Base-by-base conservation (phyloP, 2,113 vertebrate genomes). In the Peromyscus leucopus region DNA sequence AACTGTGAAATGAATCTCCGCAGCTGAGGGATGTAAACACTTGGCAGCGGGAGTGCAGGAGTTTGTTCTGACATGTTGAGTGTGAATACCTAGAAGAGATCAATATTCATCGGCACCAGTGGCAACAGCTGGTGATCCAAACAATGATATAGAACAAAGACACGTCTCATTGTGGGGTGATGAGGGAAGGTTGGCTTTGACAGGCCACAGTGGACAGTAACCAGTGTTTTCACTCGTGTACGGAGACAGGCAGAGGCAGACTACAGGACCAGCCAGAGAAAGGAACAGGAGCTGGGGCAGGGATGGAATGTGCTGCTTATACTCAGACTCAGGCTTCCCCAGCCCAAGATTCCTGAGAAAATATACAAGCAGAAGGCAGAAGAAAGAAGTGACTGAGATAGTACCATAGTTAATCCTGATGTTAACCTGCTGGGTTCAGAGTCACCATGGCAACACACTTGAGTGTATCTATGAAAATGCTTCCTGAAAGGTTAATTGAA, bases 211-310 rank as follows among this genome's bases (percentile, higher is more conserved):
- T 39, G 19, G 46, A 28, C 2, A 74, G 8, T 1, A 63, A 16
- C 46, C 28, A 48, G 31, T 12, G 2, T 2, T 3, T 88, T 46
- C 7, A 42, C 15, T 46, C 5, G 8, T 79, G 33, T 36, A 11
- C 1, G 59, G 11, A 31, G 7, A n/a, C 21, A 36, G 51, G n/a
- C n/a, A n/a, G n/a, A n/a, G n/a, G n/a, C n/a, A n/a, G 24, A 33
- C 39, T 69, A 9, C 31, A 17, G 33, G 7, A 4, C 36, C 9
- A 59, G 2, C 8, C 0, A 31, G 10, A 84, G 12, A 24, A 51
- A 59, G 3, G 17, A 33, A 2, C 0, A 15, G 21, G 2, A 59
- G 1, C 19, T 26, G 8, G 21, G 11, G 17, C 12, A 75, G 0
- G 9, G 26, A 26, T 4, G 3, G 31, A 48, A 63, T 15, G n/a